Evolutionary conservation across 2,113 vertebrate species (phyloP).

Genomic region (Corvus cornix): DNA sequence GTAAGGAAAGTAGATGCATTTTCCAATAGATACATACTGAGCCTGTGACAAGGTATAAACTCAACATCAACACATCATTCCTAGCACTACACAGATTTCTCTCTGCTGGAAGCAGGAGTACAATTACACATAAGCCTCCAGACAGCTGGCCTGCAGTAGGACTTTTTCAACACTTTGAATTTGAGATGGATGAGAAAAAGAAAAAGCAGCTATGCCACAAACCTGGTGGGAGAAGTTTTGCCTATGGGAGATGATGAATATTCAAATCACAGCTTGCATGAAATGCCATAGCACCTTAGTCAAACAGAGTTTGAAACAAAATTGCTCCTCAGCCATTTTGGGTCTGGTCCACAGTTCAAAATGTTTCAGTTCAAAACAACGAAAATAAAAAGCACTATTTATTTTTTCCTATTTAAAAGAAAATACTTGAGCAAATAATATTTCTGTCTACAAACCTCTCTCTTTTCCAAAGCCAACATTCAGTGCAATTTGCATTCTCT

Average conservation of each 20-base stretch:
- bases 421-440: background rate
- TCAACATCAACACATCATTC: constrained; percentile 59
- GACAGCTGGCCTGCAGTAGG: constrained; percentile 61
- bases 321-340: background rate
- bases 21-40: constrained; percentile 52
- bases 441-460: background rate
- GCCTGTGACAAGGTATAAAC: constrained; percentile 56
- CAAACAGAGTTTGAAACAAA: constrained; percentile 21
- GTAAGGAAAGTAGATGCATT: constrained; percentile 16
- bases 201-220: constrained; percentile 28
- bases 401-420: background rate
- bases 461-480: background rate
- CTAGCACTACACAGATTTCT: constrained; percentile 53
- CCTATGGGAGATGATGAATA: constrained; percentile 50
- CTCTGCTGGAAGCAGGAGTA: constrained; percentile 64
- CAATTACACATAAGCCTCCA: constrained; percentile 60
- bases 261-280: constrained; percentile 47
- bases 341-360: background rate
- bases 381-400: background rate
- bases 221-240: constrained; percentile 52
- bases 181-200: constrained; percentile 52
- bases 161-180: constrained; percentile 65
- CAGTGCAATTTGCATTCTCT: background rate
- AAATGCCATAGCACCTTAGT: constrained; percentile 29
- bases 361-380: background rate